Evolutionary conservation across 2,888 invertebrate genomes (phyloP).

Genomic region (Drosophila cognata): DNA sequence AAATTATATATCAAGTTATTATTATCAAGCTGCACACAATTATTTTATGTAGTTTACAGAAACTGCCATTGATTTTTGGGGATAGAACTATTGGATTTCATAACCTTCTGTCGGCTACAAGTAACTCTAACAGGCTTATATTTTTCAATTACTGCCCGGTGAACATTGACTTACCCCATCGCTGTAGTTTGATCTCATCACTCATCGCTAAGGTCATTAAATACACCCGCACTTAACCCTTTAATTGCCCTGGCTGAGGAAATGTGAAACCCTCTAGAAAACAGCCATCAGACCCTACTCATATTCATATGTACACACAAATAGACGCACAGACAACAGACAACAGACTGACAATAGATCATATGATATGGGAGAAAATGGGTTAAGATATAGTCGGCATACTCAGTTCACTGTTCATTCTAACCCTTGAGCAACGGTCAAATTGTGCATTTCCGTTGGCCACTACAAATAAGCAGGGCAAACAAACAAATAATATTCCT

Average conservation of each 20-base stretch:
- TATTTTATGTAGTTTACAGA: background rate
- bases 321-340: conserved; percentile 21
- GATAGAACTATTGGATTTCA: background rate
- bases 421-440: conserved; percentile 56
- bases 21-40: background rate
- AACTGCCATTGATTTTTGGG: background rate
- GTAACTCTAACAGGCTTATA: conserved; percentile 9
- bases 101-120: background rate
- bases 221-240: conserved; percentile 52
- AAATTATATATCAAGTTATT: background rate
- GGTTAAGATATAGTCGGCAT: conserved; percentile 18
- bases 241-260: conserved; percentile 60
- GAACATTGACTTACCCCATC: conserved; percentile 9
- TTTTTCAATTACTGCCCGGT: conserved; percentile 15
- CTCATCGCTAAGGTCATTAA: conserved; percentile 23
- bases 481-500: conserved; percentile 69
- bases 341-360: conserved; percentile 49
- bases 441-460: conserved; percentile 61
- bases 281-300: conserved; percentile 38
- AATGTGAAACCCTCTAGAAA: conserved; percentile 31
- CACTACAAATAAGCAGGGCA: conserved; percentile 36
- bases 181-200: conserved; percentile 13
- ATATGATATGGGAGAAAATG: conserved; percentile 52
- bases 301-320: conserved; percentile 22
- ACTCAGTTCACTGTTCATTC: conserved; percentile 27